A percentile compares a stretch with the other conserved stretches of the same genome.
Conservation (phyloP, 2,888 invertebrate genomes). For the Allygus modestus region DNA sequence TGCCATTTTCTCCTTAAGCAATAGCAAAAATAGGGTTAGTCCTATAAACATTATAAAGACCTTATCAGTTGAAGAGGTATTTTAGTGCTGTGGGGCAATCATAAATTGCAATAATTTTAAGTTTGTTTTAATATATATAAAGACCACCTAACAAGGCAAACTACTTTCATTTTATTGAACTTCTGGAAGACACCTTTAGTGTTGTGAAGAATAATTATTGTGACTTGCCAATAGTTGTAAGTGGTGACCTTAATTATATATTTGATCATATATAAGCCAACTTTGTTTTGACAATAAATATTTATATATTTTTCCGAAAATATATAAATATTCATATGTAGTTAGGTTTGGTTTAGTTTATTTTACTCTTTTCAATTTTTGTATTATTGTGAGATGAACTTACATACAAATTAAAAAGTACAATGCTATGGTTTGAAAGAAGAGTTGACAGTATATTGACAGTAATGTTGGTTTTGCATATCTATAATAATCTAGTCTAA, state of each 20-base stretch:
- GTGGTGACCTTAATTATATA: constrained; percentile 1
- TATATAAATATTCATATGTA: neutral
- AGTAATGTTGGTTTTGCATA: neutral
- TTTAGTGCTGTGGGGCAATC: neutral
- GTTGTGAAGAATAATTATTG: too few relatives aligned
- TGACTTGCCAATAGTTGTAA: neutral
- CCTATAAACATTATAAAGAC: neutral
- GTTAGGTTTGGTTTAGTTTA: neutral
- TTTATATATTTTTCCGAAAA: neutral
- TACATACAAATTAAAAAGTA: neutral
- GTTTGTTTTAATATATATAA: neutral
- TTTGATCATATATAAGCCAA: neutral
- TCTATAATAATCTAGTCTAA: constrained; percentile 27
- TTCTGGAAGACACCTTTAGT: too few relatives aligned
- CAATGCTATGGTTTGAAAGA: constrained; percentile 15
- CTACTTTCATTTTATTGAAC: too few relatives aligned
- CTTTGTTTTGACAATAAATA: neutral
- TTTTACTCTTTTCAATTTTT: neutral
- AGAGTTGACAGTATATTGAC: constrained; percentile 9
- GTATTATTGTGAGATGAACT: neutral
- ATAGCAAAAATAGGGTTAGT: neutral
- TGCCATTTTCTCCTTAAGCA: neutral
- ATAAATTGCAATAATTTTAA: neutral
- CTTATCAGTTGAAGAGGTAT: neutral
- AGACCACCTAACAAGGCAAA: neutral